phyloP scores from a whole-genome alignment of 2,888 invertebrate species.

The Diarsia mendica region DNA sequence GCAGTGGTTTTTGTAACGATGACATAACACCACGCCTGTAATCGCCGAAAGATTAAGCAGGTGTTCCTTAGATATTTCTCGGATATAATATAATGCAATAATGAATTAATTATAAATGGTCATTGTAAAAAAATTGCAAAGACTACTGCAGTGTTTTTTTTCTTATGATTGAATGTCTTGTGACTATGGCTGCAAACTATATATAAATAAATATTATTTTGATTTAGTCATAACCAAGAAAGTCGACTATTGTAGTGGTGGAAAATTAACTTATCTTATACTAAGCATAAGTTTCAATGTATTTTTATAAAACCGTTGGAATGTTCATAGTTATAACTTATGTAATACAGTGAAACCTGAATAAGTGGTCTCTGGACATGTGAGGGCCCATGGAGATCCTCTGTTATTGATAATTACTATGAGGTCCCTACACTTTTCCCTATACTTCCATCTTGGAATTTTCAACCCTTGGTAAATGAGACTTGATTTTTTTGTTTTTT shows the following conservation, averaged over 20 bases:
- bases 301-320: conserved; percentile 48
- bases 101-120: conserved; percentile 7
- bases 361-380: no score
- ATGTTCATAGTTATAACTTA: conserved; percentile 30
- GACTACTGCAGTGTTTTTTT: conserved; percentile 47
- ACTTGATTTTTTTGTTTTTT: no score
- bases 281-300: conserved; percentile 43
- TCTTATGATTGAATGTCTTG: conserved; percentile 25
- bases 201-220: conserved; percentile 40
- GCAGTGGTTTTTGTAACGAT: conserved; percentile 44
- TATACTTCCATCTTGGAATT: no score
- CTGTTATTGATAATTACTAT: no score
- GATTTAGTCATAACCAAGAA: conserved; percentile 39
- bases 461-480: no score
- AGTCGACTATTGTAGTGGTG: conserved; percentile 53
- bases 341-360: not conserved
- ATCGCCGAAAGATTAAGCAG: no score
- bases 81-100: conserved; percentile 19
- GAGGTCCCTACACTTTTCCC: no score
- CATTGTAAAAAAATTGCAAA: conserved; percentile 25
- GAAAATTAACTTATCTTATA: conserved; percentile 16
- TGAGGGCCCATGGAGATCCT: no score
- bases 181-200: conserved; percentile 43
- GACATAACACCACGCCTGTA: no score
- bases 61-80: not conserved